Conservation (phyloP, 2,113 vertebrate genomes). For the Mobula birostris region DNA sequence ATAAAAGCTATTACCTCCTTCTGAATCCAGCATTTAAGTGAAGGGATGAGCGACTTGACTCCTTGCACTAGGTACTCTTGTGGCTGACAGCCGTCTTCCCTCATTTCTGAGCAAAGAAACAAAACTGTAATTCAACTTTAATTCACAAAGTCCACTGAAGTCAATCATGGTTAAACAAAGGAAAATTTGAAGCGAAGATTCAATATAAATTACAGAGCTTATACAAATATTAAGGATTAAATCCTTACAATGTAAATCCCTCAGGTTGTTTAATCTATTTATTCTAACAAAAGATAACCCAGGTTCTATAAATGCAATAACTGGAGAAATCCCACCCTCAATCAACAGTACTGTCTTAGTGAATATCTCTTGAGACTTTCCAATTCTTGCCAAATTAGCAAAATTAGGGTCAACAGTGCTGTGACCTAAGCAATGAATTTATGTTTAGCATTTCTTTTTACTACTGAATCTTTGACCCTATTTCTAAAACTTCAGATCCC, state of each 20-base stretch:
- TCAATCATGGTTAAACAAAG: neutral
- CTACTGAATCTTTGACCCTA: neutral
- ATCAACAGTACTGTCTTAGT: neutral
- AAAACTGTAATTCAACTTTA: neutral
- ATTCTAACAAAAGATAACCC: neutral
- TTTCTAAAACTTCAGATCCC: neutral
- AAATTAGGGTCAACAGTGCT: neutral
- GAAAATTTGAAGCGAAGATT: neutral
- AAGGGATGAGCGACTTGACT: conserved; percentile 86
- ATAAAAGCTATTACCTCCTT: conserved; percentile 71
- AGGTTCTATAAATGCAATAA: neutral
- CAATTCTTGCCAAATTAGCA: neutral
- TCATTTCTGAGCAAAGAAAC: conserved; percentile 63
- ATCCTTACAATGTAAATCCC: neutral
- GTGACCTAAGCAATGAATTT: neutral
- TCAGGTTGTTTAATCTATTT: neutral
- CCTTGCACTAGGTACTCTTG: conserved; percentile 81
- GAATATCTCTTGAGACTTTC: neutral
- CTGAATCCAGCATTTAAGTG: conserved; percentile 91
- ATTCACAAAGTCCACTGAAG: neutral
- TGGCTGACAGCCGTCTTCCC: conserved; percentile 85
- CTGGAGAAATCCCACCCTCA: neutral
- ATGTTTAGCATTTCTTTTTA: neutral
- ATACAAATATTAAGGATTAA: neutral
- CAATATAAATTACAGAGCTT: neutral